These are phyloP conservation scores for Conops quadrifasciatus DNA, from an alignment of 2,888 invertebrate species.

Conservation along the genomic window DNA sequence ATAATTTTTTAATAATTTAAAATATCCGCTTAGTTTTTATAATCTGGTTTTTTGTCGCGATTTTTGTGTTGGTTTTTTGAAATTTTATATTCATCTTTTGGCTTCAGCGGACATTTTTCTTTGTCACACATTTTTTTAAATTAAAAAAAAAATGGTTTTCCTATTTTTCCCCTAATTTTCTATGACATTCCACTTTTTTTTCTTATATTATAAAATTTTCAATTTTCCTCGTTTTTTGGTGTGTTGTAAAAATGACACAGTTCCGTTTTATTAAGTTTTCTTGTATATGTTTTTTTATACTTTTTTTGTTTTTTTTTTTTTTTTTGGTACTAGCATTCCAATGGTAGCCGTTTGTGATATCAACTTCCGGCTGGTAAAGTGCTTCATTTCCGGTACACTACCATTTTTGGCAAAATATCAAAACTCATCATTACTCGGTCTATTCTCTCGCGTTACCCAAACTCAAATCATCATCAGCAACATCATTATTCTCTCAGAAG, in stretches of 20 bases:
- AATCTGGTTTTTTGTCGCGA: too few species aligned
- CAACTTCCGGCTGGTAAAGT: conserved; percentile 45
- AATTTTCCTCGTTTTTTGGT: neutral
- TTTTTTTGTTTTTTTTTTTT: conserved; percentile 6
- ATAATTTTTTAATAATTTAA: neutral
- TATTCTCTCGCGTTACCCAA: neutral
- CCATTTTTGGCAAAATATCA: conserved; percentile 36
- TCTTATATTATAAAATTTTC: too few species aligned
- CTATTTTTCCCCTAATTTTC: too few species aligned
- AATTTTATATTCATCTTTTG: too few species aligned
- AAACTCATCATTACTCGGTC: conserved; percentile 1
- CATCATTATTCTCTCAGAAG: neutral
- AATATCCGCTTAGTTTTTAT: too few species aligned
- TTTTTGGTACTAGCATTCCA: neutral
- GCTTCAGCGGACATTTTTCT: too few species aligned
- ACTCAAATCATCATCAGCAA: neutral
- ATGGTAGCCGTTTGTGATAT: conserved; percentile 20
- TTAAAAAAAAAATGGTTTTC: too few species aligned
- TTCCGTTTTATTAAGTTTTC: conserved; percentile 18
- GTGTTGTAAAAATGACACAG: conserved; percentile 7
- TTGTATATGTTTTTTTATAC: neutral
- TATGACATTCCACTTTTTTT: too few species aligned
- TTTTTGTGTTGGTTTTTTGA: neutral
- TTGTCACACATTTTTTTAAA: too few species aligned
- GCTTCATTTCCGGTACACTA: conserved; percentile 45